A percentile compares a stretch with the other conserved stretches of the same genome.
Conservation (phyloP, 2,113 vertebrate species). For the Dromaius novaehollandiae region DNA sequence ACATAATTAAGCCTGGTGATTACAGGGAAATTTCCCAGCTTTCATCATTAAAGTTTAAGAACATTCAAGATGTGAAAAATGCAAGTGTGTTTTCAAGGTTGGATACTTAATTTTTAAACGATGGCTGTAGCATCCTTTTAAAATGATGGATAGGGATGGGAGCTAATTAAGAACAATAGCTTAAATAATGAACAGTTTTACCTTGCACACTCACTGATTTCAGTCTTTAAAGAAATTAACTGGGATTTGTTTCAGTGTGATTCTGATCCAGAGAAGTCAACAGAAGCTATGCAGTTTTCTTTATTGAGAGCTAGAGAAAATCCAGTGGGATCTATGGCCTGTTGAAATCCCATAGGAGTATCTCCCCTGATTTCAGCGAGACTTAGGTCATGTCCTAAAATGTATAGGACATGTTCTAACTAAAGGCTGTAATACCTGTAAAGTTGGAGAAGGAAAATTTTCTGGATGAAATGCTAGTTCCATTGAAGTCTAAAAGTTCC, state of each 20-base stretch:
- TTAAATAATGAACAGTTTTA: background rate
- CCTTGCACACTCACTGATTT: background rate
- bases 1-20: background rate
- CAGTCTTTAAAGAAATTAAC: background rate
- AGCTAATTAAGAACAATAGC: background rate
- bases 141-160: background rate
- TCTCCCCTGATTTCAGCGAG: background rate
- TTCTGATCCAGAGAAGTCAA: background rate
- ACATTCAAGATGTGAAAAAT: background rate
- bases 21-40: background rate
- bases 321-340: background rate
- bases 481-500: background rate
- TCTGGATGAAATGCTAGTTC: background rate
- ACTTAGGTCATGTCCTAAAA: background rate
- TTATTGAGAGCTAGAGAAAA: background rate
- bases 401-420: background rate
- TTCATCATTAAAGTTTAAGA: conserved; percentile 23
- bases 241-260: background rate
- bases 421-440: background rate
- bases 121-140: background rate
- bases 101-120: background rate
- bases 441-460: background rate
- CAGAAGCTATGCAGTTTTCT: background rate
- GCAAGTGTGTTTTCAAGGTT: background rate
- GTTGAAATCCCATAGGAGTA: background rate